Conservation (phyloP, 2,113 vertebrate species). For the Cheilinus undulatus region DNA sequence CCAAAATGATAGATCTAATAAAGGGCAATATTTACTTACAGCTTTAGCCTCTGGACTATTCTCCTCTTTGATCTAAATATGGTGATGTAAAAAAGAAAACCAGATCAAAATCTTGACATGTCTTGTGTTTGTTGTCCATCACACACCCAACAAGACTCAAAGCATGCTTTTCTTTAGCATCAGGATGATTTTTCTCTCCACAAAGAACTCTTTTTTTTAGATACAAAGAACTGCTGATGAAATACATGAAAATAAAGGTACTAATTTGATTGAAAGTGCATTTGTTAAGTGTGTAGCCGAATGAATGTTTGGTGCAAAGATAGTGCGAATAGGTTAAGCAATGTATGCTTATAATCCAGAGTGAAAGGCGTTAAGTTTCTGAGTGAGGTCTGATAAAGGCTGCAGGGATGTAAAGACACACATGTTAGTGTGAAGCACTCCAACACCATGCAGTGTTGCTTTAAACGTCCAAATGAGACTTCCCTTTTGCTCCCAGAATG, state of each 20-base stretch:
- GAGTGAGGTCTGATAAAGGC: slow-evolving; percentile 9
- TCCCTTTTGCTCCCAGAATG: slow-evolving; percentile 99
- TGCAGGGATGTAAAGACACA: slow-evolving; percentile 3
- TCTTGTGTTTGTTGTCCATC: background rate
- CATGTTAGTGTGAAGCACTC: slow-evolving; percentile 32
- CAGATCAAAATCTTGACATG: slow-evolving; percentile 58
- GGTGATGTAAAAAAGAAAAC: slow-evolving; percentile 53
- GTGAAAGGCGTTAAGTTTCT: background rate
- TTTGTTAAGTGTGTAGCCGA: background rate
- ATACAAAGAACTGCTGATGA: background rate
- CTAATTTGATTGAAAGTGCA: background rate
- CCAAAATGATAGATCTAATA: background rate
- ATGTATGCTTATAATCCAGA: background rate
- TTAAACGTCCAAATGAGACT: slow-evolving; percentile 83
- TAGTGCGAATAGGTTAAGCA: background rate
- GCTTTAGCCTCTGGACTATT: slow-evolving; percentile 76
- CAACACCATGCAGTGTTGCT: slow-evolving; percentile 61
- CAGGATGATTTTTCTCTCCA: background rate
- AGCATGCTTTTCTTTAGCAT: slow-evolving; percentile 45
- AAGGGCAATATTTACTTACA: slow-evolving; percentile 74
- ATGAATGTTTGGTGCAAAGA: background rate
- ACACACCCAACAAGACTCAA: slow-evolving; percentile 54
- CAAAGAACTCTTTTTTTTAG: background rate
- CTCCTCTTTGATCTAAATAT: slow-evolving; percentile 87
- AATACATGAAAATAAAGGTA: no score